Base-by-base conservation (phyloP, 1,140 invertebrate genomes). In the Melipona quadrifasciata region DNA sequence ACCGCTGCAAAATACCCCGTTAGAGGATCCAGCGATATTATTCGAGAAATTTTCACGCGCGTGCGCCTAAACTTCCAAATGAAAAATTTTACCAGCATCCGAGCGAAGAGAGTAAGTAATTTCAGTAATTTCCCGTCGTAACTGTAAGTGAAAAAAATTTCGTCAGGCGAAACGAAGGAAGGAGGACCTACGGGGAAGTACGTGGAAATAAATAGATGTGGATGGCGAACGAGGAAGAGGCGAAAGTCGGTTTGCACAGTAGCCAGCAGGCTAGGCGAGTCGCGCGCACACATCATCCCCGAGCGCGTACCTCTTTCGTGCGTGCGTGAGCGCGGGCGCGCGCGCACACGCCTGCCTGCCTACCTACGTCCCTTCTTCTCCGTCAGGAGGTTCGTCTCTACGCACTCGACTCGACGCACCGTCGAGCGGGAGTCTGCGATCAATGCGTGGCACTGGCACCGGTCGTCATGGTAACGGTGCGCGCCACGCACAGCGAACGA, bases 361-460 rank as follows among this genome's bases (percentile, higher is more conserved):
- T 34, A 58, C 68, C 80, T 61, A 71, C 80, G 64, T 73, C 81
- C 70, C 81, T 86, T 78, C 74, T 86, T 78, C 81, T 78, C 81
- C 81, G 80, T 73, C 81, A 78, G 85, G 68, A 86, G 86, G 77
- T 84, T 86, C 81, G 77, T 81, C 53, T 85, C 84, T 89, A 82
- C 86, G 84, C 84, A 81, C 71, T 82, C 77, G 68, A 85, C 84
- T 89, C 90, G 87, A 91, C 93, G 88, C 88, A 89, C 82, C 88
- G 85, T 87, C 92, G 89, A 94, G 89, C 91, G 92, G 92, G 94
- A 95, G 93, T 94, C 94, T 94, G 94, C 94, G 94, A 95, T 94
- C 94, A 92, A 95, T 95, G 94, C 94, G 94, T 94, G 87, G 84
- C 93, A 92, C 92, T 92, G 92, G 84, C 91, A 91, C 76, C 84